These are phyloP conservation scores for Sebastiscus albofasciatus DNA, from an alignment of 2,797 vertebrate species.

Conservation along the genomic window DNA sequence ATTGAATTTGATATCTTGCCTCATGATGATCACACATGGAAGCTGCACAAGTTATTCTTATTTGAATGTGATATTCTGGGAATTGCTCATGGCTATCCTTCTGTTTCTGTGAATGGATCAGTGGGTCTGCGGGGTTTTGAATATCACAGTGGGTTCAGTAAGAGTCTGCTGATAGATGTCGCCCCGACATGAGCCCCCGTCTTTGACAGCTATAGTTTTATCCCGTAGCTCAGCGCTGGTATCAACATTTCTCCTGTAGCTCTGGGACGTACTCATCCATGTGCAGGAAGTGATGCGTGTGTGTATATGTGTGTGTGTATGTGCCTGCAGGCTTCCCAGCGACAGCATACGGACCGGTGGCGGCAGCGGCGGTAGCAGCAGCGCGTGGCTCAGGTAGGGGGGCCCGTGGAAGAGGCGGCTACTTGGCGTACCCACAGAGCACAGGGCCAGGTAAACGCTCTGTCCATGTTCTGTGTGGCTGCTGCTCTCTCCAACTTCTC, in stretches of 20 bases:
- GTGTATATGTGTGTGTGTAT: conserved; percentile 73
- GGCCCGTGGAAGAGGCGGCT: conserved; percentile 89
- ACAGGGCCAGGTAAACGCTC: conserved; percentile 95
- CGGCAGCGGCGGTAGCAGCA: conserved; percentile 93
- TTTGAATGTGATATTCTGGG: conserved; percentile 9
- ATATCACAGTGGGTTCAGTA: conserved; percentile 61
- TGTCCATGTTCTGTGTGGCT: conserved; percentile 94
- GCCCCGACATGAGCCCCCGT: conserved; percentile 60
- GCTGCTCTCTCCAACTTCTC: conserved; percentile 87
- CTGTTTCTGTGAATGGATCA: conserved; percentile 38
- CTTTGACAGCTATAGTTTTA: conserved; percentile 70
- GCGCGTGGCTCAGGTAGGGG: conserved; percentile 99
- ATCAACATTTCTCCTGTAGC: conserved; percentile 65
- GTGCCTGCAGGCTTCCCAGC: conserved; percentile 92
- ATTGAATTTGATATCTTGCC: not conserved
- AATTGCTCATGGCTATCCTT: conserved; percentile 40
- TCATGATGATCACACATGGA: not conserved
- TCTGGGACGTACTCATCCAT: conserved; percentile 69
- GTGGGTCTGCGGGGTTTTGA: conserved; percentile 60
- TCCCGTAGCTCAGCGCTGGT: conserved; percentile 63
- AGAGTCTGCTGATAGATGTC: conserved; percentile 69
- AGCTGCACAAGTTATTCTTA: not conserved
- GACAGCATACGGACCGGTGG: conserved; percentile 96
- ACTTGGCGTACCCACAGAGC: conserved; percentile 93
- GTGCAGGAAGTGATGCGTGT: conserved; percentile 71